Conservation (phyloP, 2,113 vertebrate species). For the Bos taurus region ARS-UCD2.0 NC_037329.1:89368501-89369000, state of each 20-base stretch:
- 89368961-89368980: constrained; percentile 90
- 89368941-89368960: constrained; percentile 89
- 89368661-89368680: not conserved
- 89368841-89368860: not conserved
- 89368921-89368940: constrained; percentile 88
- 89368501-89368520: not conserved
- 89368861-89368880: not conserved
- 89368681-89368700: not conserved
- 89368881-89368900: constrained; percentile 55
- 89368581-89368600: not conserved
- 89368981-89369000: constrained; percentile 80
- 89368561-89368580: not conserved
- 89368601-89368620: not conserved
- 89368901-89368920: constrained; percentile 74
- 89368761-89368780: not conserved
- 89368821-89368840: not conserved
- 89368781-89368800: not conserved
- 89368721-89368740: not conserved
- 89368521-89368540: not conserved
- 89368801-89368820: not conserved
- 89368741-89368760: not conserved
- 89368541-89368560: not conserved
- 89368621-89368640: not conserved
- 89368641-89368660: not conserved
- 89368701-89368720: not conserved